phyloP scores from a whole-genome alignment of 2,113 vertebrate genomes.

The Nymphicus hollandicus region DNA sequence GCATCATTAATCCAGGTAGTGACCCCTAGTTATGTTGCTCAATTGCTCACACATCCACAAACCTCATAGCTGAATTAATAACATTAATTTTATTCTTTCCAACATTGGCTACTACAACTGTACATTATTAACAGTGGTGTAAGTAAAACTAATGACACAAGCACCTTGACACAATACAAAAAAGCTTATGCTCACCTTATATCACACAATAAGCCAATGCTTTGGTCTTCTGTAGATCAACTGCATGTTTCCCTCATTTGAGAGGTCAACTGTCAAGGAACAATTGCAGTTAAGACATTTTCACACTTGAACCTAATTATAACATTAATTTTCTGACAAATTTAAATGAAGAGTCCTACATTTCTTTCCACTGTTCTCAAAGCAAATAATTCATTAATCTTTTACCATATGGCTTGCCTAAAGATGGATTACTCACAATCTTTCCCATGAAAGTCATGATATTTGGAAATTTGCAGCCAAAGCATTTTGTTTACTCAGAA shows the following conservation, averaged over 20 bases:
- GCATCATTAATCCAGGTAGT: slow-evolving; percentile 64
- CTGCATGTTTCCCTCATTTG: background rate
- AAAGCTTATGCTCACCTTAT: background rate
- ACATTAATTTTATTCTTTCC: slow-evolving; percentile 27
- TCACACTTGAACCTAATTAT: background rate
- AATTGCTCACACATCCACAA: slow-evolving; percentile 35
- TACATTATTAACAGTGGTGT: background rate
- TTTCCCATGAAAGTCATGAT: background rate
- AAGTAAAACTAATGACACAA: slow-evolving; percentile 1
- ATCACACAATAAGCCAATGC: background rate
- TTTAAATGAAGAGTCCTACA: background rate
- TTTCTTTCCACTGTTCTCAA: background rate
- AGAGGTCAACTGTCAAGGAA: background rate
- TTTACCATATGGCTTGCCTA: background rate
- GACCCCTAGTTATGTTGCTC: slow-evolving; percentile 33
- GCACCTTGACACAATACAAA: background rate
- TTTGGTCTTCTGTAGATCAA: background rate
- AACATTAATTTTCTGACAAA: background rate
- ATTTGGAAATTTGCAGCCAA: background rate
- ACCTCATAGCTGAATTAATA: slow-evolving; percentile 36
- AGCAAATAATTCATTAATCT: background rate
- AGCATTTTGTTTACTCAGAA: background rate
- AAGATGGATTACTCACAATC: background rate
- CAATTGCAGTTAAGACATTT: background rate
- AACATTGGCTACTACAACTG: background rate